Base-by-base conservation (phyloP, 2,888 invertebrate species). In the Rotaria macrura region DNA sequence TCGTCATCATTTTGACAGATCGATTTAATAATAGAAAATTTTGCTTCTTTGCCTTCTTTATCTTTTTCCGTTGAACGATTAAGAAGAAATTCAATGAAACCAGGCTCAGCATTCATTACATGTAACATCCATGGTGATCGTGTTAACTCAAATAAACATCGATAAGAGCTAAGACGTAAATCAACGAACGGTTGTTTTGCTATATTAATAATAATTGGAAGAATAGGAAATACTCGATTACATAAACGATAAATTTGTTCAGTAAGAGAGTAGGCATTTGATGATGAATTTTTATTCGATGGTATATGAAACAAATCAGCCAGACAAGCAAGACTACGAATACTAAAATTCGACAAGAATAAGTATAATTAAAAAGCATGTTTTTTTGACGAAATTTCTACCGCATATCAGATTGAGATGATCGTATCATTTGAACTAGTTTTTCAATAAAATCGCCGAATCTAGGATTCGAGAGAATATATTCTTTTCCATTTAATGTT, bases 51-150 rank as follows among this genome's bases (percentile, higher is more conserved):
- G 85, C 93, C 93, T 84, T 94, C 93, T 89, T 94, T 95, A 83
- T 93, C 92, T 10, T 93, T 92, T 89, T 94, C 94, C 1, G 93
- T 91, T 85, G 92, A 92, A 72, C 96, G 92, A 89, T 96, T 94
- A 55, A 96, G 90, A 14, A 96, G 91, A 89, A 94, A 95, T 90
- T 96, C 95, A 25, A 94, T 89, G 84, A 95, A 92, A 85, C 94
- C 94, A 88, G 95, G 94, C 86, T 93, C 93, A 87, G 92, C 91
- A 87, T 93, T 79, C 43, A 79, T 79, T 2, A 43, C 79, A 43
- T n/a, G 0, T n/a, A 79, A 43, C n/a, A 43, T 7, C 79, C 79
- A 79, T 79, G 40, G 7, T 43, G 79, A 79, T 43, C 43, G 43
- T 23, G 79, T 79, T n/a, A 79, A 43, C n/a, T 79, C 43, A 25